Evolutionary conservation across 2,113 vertebrate species (phyloP).

Genomic region (Ursus arctos): DNA sequence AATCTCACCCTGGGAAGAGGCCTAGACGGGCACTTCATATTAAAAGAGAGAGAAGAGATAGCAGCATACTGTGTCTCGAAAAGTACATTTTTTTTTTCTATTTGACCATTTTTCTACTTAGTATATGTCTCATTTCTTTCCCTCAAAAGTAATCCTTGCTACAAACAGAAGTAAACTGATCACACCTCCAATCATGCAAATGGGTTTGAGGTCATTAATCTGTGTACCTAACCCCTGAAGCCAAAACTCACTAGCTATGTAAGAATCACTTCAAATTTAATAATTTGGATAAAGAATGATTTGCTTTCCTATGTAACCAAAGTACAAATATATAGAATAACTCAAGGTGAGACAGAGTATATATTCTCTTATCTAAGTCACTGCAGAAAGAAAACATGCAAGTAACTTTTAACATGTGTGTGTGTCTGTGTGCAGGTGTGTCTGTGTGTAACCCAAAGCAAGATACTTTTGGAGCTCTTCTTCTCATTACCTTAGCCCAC

Average conservation of each 20-base stretch:
- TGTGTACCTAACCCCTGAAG: not conserved
- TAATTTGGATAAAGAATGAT: not conserved
- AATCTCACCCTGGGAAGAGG: not conserved
- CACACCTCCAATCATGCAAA: not conserved
- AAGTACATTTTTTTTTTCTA: not conserved
- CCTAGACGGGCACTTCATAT: not conserved
- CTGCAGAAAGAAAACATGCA: not conserved
- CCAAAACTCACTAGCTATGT: not conserved
- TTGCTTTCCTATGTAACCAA: not conserved
- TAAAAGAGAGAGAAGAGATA: not conserved
- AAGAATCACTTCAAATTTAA: not conserved
- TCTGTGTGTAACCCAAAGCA: not conserved
- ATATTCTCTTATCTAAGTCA: not conserved
- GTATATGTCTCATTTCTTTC: not conserved
- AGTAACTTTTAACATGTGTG: not conserved
- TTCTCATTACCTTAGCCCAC: fast-evolving
- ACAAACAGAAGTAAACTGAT: not conserved
- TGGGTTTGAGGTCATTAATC: not conserved
- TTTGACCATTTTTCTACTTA: not conserved
- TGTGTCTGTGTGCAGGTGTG: not conserved
- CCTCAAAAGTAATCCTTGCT: not conserved
- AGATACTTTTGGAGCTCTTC: not conserved
- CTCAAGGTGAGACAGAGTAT: constrained; percentile 35
- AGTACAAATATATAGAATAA: not conserved
- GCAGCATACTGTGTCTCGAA: not conserved